Percentiles rank a stretch among this genome's conserved stretches.
Conservation (phyloP, 1,140 invertebrate genomes). For the Octopus sinensis region DNA sequence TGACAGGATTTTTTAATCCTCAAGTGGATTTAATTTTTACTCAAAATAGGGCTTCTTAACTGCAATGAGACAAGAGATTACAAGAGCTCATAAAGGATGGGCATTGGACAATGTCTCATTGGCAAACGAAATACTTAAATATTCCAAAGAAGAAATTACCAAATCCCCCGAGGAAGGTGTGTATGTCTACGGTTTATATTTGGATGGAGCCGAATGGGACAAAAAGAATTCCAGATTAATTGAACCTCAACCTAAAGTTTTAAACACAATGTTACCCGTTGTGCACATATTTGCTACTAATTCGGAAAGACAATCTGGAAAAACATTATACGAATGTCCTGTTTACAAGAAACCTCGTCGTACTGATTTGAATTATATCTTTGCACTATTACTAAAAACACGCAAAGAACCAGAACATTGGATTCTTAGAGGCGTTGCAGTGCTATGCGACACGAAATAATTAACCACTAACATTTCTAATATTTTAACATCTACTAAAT, state of each 20-base stretch:
- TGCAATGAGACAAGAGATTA: conserved; percentile 59
- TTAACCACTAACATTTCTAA: too few relatives aligned
- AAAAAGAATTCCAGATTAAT: conserved; percentile 39
- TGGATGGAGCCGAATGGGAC: conserved; percentile 54
- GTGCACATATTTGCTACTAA: conserved; percentile 54
- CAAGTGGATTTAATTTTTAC: too few relatives aligned
- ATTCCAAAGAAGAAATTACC: conserved; percentile 53
- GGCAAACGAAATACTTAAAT: conserved; percentile 54
- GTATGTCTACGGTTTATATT: conserved; percentile 49
- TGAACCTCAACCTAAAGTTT: conserved; percentile 49
- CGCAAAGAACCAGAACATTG: conserved; percentile 84
- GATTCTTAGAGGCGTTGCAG: conserved; percentile 86
- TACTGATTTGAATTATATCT: conserved; percentile 89
- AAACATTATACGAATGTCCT: conserved; percentile 85
- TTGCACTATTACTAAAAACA: conserved; percentile 78
- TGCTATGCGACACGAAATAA: conserved; percentile 94
- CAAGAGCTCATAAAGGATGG: conserved; percentile 57
- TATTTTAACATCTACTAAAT: too few relatives aligned
- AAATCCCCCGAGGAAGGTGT: conserved; percentile 49
- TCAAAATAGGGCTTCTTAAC: conserved; percentile 59
- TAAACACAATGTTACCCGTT: conserved; percentile 48
- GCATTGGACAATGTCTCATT: conserved; percentile 55
- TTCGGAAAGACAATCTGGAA: conserved; percentile 78
- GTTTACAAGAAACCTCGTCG: conserved; percentile 90
- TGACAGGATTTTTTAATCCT: conserved; percentile 97